A percentile compares a stretch with the other conserved stretches of the same genome.
These are phyloP conservation scores for Pedetes capensis DNA, from an alignment of 2,113 vertebrate genomes.

Conservation along the genomic window DNA sequence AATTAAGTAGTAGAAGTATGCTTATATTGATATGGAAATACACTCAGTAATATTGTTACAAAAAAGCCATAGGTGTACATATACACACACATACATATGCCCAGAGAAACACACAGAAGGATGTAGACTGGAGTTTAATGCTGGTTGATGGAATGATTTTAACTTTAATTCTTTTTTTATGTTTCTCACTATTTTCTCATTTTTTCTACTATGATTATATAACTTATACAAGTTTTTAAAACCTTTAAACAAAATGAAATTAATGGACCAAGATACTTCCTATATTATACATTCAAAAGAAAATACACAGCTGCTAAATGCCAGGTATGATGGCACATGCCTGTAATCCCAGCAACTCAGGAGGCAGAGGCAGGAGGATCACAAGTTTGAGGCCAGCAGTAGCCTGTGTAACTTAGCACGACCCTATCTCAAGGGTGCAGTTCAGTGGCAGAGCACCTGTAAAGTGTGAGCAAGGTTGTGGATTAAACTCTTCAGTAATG, in stretches of 20 bases:
- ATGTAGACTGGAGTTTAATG: background rate
- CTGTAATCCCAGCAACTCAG: too few species aligned
- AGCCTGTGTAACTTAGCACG: too few species aligned
- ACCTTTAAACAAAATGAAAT: conserved; percentile 35
- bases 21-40: background rate
- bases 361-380: too few species aligned
- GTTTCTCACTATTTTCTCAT: conserved; percentile 12
- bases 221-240: conserved; percentile 35
- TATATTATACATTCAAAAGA: background rate
- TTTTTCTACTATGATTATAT: background rate
- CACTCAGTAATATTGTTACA: background rate
- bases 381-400: too few species aligned
- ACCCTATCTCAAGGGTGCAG: too few species aligned
- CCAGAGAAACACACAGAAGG: background rate
- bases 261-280: background rate
- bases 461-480: too few species aligned
- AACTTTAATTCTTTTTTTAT: background rate
- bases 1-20: conserved; percentile 18
- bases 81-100: background rate
- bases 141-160: background rate
- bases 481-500: too few species aligned
- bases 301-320: background rate
- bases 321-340: too few species aligned
- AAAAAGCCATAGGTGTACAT: background rate
- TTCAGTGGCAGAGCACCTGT: too few species aligned